Base-by-base conservation (phyloP, 2,797 vertebrate species). In the Parambassis ranga region DNA sequence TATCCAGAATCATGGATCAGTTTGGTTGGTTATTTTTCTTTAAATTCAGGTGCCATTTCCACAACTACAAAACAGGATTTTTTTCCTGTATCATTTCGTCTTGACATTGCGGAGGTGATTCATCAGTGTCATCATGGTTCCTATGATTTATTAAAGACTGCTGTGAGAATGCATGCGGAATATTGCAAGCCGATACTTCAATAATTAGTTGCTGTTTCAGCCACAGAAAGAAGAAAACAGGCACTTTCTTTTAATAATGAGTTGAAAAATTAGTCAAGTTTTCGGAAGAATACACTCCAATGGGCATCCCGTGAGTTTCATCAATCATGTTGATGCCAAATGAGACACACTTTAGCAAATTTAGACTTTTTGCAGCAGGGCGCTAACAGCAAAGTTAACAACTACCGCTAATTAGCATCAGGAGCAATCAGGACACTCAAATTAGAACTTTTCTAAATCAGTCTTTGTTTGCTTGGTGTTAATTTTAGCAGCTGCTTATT, bases 1-100 rank as follows among this genome's bases (percentile, higher is more conserved):
- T 85, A 53, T 20, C 10, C 2, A 7, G 36, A 60, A 49, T 55
- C 73, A 64, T 77, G 44, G 53, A 80, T 78, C 65, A 71, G 14
- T 56, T 75, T 41, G 13, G 3, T 36, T 47, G 31, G 27, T 42
- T 58, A 28, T 69, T 79, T 73, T 19, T 15, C 16, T 68, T 43
- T 46, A 19, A 39, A 28, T 58, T 37, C 11, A 33, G 18, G 10
- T 11, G 50, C 11, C 22, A 19, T 69, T 63, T 67, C 5, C 33
- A 33, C 3, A 48, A 75, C 63, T 47, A 6, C 38, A 42, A 50
- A 68, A 51, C 26, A 14, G 13, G 16, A 36, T 36, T 30, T 31
- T 51, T 58, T 49, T 7, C 20, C 22, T 18, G 4, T 18, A 58
- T 62, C 2, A 15, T 42, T 46, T 61, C 68, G n/a, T 8, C 4